Evolutionary conservation across 2,888 invertebrate species (phyloP), one percentile per base, ranked within the genome.

Genomic region (Crioceris asparagi): DNA sequence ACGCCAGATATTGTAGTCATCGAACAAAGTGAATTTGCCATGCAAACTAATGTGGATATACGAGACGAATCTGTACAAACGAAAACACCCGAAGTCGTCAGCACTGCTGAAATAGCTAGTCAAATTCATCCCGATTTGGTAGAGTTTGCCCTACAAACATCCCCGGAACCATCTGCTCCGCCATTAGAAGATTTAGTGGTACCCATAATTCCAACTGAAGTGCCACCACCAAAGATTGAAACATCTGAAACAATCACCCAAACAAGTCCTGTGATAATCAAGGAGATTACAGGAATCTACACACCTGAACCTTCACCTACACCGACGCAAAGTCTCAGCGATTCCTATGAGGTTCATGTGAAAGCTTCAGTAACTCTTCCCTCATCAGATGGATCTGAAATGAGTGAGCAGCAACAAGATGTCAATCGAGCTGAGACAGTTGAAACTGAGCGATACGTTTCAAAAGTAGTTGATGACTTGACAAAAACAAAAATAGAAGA

Each of bases 231-330:
- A 57, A 41, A 55, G 47, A 30, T 35, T 21, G 46, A 51, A 48
- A 64, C 61, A 48, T 46, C 58, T 50, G 63, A 70, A 57, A 45
- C 59, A 11, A 44, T 63, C 29, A 62, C 69, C 46, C 68, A 78
- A 61, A 80, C 81, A 10, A 72, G 74, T 17, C 75, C 81, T 2
- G 69, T 75, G 44, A 59, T 69, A 11, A 63, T 68, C 7, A 43
- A 45, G 37, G 73, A 60, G 29, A 12, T 46, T 3, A 43, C 39
- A 10, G 51, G 50, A 30, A 12, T 46, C 10, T 32, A 47, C 15
- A 45, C 47, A 17, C 49, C 47, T 19, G 43, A 40, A 18, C 43
- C 46, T 6, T 42, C 41, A 5, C 44, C 50, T 6, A 45, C 47
- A 26, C 62, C 43, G 17, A 43, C 51, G 10, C 43, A 47, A 27